Evolutionary conservation across 2,113 vertebrate genomes (phyloP), one percentile per base, ranked within the genome.

Genomic region (Myiagra hebetior): DNA sequence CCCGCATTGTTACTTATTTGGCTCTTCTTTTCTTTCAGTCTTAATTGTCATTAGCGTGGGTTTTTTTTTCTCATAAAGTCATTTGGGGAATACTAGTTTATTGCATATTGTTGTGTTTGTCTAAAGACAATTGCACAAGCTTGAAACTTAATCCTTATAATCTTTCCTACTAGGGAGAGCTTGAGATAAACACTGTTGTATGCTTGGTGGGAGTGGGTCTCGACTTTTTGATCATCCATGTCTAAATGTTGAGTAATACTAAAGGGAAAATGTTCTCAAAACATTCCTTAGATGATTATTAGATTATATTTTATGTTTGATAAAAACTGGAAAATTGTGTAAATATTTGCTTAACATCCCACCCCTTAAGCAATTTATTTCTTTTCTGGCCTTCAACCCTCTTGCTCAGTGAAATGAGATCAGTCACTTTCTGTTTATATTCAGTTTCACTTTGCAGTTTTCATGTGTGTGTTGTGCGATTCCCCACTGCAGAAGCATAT

Each of bases 281-380:
- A 96, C 91, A 96, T 96, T 96, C 95, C 94, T 95, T 96, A 95
- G 95, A 97, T 96, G 79, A 96, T 97, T 96, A 95, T 96, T 97
- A 97, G 95, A 96, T 96, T 96, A 96, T 95, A 96, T 94, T 97
- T 96, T 96, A 93, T 86, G 88, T 97, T 97, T 96, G 92, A 96
- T 96, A 96, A 97, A 95, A 97, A 96, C 82, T 93, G 76, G 72
- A 86, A 94, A 96, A 94, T 96, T 93, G 91, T 94, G 85, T 96
- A 97, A 97, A 96, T 94, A 93, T 97, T 97, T 97, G 85, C 83
- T 95, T 97, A 95, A 94, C 96, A 96, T 96, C 92, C 93, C 92
- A 93, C 93, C 96, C 92, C 69, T 93, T 63, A 78, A 94, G 83
- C 93, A 78, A 95, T 96, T 91, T 96, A 87, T 96, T 97, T 96